These are phyloP conservation scores for Falco cherrug DNA, from an alignment of 2,797 vertebrate species.

Conservation along the genomic window DNA sequence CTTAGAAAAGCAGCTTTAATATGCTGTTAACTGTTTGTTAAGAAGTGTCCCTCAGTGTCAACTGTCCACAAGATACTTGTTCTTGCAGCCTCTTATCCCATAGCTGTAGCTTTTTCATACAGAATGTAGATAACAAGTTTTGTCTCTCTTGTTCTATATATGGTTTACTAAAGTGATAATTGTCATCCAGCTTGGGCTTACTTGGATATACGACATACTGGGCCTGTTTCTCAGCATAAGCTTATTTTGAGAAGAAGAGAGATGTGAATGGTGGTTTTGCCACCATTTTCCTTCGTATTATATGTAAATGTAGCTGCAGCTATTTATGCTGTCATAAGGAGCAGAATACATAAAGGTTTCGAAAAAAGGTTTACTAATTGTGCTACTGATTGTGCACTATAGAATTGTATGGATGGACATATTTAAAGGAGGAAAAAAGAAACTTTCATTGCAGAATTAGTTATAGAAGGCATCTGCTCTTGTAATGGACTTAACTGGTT, in stretches of 20 bases:
- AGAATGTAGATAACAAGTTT: not conserved
- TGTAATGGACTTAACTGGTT: not conserved
- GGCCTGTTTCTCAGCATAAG: not conserved
- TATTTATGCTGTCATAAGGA: slow-evolving; percentile 38
- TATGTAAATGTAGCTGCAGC: not conserved
- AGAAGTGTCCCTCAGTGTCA: not conserved
- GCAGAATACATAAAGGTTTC: slow-evolving; percentile 9
- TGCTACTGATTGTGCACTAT: not conserved
- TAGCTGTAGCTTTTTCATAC: not conserved
- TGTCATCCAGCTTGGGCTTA: not conserved
- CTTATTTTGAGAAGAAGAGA: not conserved
- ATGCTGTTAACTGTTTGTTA: not conserved
- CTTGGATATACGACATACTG: not conserved
- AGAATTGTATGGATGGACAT: not conserved
- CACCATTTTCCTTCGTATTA: not conserved
- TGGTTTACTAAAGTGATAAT: not conserved
- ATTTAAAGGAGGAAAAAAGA: not conserved
- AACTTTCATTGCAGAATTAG: not conserved
- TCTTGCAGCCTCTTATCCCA: not conserved
- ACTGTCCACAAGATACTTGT: not conserved
- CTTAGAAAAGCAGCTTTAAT: not conserved
- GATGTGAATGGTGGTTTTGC: not conserved
- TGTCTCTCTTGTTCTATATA: not conserved
- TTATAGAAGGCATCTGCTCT: not conserved
- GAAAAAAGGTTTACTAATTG: slow-evolving; percentile 21